Base-by-base conservation (phyloP, 2,797 vertebrate genomes). In the Dendrocincla tyrannina region DNA sequence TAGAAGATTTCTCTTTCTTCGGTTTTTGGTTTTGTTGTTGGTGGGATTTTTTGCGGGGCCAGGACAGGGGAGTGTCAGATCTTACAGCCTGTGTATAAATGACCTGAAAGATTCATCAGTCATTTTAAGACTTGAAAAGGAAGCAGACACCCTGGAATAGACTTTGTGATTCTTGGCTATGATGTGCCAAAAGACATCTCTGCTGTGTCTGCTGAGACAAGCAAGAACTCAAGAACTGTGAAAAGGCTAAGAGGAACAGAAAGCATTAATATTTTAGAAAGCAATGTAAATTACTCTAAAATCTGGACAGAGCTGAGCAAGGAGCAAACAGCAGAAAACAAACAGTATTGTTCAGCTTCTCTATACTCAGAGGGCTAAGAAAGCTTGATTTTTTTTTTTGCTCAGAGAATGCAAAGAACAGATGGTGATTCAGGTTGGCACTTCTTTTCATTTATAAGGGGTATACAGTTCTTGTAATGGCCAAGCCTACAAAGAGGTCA, bases 261-360 rank as follows among this genome's bases (percentile, higher is more conserved):
- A 95, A 90, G 37, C 88, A 95, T 96, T 96, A 96, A 95, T 96
- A 93, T 94, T 97, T 96, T 85, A 95, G 83, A 94, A 94, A 97
- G 93, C 92, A 91, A 90, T n/a, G 10, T 87, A 91, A 91, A 95
- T 89, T 93, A 90, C 63, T 79, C 76, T 85, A 86, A 95, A 93
- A 89, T 86, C 73, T 83, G 92, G 87, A 93, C 82, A 86, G 42
- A 92, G 76, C 80, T 50, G 49, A 95, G 83, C 73, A 88, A 88
- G 89, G 53, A 96, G 62, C 69, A 89, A 91, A 75, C 42, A 81
- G 85, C 68, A 88, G 72, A 93, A 94, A 95, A 84, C 67, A 74
- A 95, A 91, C 63, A 50, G 13, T 20, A 50, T 68, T 87, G 30
- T 91, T 93, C 59, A 15, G 37, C 49, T 77, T 88, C 83, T 79